Evolutionary conservation across 1,140 invertebrate genomes (phyloP), one percentile per base, ranked within the genome.

Genomic region (Drosophila ironensis): DNA sequence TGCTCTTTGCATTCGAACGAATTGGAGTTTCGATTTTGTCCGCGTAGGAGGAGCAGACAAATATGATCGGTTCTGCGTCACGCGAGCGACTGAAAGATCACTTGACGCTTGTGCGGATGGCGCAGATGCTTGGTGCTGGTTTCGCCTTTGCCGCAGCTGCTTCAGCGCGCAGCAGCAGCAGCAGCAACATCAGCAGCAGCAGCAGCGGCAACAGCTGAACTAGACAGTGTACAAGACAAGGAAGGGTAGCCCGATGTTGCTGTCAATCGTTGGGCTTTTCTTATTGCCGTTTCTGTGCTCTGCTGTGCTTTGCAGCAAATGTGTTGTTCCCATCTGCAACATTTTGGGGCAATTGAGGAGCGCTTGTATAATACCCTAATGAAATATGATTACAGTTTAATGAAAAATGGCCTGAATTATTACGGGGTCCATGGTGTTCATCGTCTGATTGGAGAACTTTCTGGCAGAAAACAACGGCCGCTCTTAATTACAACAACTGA

Each of bases 321-420:
- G 52, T n/a, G n/a, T n/a, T n/a, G n/a, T n/a, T 41, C 50, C 35
- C 63, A 64, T 59, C 56, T 68, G 52, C 72, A 77, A 48, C 37
- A 72, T 48, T 52, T 57, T 50, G 37, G 14, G 54, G 33, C 12
- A 16, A 16, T 37, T 37, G 33, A 16, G 16, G 7, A 48, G 33
- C n/a, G 22, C n/a, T n/a, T n/a, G n/a, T 59, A 61, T 73, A 68
- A 59, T 78, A 70, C 76, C 44, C 69, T 74, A 82, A 84, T 84
- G 78, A 84, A 84, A 80, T 74, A 80, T 81, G 56, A 81, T 84
- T 86, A 84, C 74, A 86, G 70, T 80, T 80, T 74, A 86, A 84
- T 84, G 74, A 84, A 86, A 72, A 86, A 75, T 86, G 53, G 73
- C 59, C 52, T 50, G 59, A 50, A 40, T 54, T 75, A 82, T 63